Percentiles rank a stretch among this genome's conserved stretches.
Conservation (phyloP, 2,797 vertebrate genomes). For the Pyrocephalus nanus region DNA sequence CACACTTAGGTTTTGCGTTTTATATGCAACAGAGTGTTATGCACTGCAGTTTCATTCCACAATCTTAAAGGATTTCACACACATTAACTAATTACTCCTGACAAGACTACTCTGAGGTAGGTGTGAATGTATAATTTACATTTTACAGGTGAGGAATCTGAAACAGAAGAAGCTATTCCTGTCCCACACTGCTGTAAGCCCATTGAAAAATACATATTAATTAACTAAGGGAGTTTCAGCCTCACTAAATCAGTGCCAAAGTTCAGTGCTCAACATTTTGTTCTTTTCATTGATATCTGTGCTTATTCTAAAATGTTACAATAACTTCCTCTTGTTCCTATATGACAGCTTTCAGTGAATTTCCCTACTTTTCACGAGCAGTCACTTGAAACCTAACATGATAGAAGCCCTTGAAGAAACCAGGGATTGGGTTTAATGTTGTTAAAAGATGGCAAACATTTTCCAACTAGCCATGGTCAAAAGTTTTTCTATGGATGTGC, state of each 20-base stretch:
- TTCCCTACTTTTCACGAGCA: neutral
- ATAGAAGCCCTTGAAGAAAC: neutral
- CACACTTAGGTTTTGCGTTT: neutral
- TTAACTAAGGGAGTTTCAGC: neutral
- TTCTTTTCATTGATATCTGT: neutral
- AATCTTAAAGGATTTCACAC: neutral
- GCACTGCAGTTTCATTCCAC: neutral
- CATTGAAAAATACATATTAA: neutral
- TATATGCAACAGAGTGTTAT: neutral
- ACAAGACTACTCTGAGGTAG: neutral
- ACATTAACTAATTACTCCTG: conserved; percentile 31
- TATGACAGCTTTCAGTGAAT: neutral
- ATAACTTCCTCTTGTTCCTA: neutral
- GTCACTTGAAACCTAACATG: neutral
- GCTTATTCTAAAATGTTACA: neutral
- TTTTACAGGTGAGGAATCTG: neutral
- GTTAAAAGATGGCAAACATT: neutral
- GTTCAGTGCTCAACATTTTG: neutral
- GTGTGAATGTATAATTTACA: conserved; percentile 6
- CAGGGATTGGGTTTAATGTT: neutral
- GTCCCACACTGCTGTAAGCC: neutral
- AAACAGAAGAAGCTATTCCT: neutral
- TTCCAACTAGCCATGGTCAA: neutral
- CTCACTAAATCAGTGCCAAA: neutral
- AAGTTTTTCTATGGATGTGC: neutral